Conservation (phyloP, 2,888 invertebrate species). For the Pimpla rufipes region DNA sequence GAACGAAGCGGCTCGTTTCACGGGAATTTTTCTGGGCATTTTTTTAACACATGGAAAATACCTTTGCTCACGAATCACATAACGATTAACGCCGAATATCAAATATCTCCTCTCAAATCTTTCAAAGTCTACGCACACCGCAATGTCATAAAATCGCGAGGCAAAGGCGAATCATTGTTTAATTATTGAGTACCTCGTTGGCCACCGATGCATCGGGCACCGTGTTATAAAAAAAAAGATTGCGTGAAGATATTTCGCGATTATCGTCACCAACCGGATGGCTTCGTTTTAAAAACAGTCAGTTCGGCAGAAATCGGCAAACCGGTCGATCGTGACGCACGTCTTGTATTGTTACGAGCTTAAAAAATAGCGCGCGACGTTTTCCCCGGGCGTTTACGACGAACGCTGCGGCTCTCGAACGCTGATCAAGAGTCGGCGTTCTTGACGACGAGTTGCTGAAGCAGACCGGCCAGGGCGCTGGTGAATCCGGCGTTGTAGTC, state of each 20-base stretch:
- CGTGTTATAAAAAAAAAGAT: not conserved
- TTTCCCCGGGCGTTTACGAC: not conserved
- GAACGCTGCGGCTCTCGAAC: not conserved
- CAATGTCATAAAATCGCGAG: not conserved
- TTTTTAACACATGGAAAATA: not conserved
- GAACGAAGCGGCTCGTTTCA: not conserved
- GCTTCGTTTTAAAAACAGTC: not conserved
- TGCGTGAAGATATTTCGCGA: constrained; percentile 13
- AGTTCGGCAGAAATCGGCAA: constrained; percentile 1
- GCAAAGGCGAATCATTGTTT: not conserved
- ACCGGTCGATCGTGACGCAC: constrained; percentile 4
- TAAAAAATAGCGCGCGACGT: constrained; percentile 15
- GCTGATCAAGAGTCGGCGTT: constrained; percentile 39
- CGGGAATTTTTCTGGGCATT: not conserved
- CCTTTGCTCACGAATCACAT: not conserved
- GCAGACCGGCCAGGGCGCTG: constrained; percentile 86
- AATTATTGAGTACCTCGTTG: not conserved
- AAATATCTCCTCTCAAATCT: not conserved
- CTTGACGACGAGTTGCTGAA: constrained; percentile 79
- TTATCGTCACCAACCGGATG: constrained; percentile 29
- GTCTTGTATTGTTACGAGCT: too few species aligned
- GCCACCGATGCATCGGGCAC: constrained; percentile 2
- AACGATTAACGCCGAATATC: not conserved
- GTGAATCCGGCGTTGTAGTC: constrained; percentile 88
- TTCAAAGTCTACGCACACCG: not conserved